Conservation (phyloP, 2,797 vertebrate genomes). For the Sparidentex hasta region DNA sequence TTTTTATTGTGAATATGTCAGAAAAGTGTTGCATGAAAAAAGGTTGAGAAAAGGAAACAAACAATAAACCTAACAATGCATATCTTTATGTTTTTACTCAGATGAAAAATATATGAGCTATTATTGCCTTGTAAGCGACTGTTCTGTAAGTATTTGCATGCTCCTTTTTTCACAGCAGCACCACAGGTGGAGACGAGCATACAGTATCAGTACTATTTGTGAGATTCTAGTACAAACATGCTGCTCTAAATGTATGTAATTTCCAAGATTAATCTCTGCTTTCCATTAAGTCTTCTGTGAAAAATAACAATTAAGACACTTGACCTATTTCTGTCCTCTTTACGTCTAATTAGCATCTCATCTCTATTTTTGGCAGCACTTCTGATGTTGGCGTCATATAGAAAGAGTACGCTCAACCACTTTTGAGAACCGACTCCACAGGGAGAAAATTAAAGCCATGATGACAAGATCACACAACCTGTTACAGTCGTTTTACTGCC, state of each 20-base stretch:
- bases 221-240: not conserved
- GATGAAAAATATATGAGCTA: not conserved
- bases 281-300: not conserved
- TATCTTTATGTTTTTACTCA: no score
- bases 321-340: slow-evolving; percentile 2
- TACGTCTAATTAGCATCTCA: slow-evolving; percentile 3
- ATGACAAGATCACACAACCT: not conserved
- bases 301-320: not conserved
- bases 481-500: slow-evolving; percentile 1
- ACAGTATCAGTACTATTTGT: not conserved
- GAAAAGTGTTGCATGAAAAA: no score
- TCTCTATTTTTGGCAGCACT: slow-evolving; percentile 3
- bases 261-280: not conserved
- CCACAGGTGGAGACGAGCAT: slow-evolving; percentile 1
- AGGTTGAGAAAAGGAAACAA: no score
- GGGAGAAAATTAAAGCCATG: not conserved
- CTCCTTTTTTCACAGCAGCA: not conserved
- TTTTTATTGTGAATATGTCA: no score
- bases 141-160: not conserved
- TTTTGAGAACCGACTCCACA: not conserved
- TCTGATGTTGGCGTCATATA: slow-evolving; percentile 16
- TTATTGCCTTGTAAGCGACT: not conserved
- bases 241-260: not conserved
- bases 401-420: not conserved
- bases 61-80: no score